Evolutionary conservation across 35 echinoderm and acorn worm genomes (phyloP), one percentile per base, ranked within the genome.

Genomic region (Antedon bifida): DNA sequence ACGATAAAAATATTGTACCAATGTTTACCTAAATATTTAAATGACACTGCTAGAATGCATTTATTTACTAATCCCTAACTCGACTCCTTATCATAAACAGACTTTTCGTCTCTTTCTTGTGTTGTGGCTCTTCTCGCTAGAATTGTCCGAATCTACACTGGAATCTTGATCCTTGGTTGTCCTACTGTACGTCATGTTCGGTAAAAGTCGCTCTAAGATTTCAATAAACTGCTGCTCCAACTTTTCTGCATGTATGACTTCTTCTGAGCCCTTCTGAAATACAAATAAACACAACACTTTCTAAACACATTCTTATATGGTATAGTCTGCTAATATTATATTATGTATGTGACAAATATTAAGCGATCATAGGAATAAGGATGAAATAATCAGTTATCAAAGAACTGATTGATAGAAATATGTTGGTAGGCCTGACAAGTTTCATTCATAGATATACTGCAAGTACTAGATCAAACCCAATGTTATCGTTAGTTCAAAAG

Each of bases 161-260:
- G 51, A 64, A 2, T 7, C 51, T 64, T 64, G 5, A 2, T 1
- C 51, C 19, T 7, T 12, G 2, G 51, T 16, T 23, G 51, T 23
- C 26, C 51, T 11, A 26, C 51, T 64, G 51, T 64, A 64, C 19
- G 23, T 26, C 26, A 26, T 21, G 51, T 80, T 38, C 28, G 78
- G 31, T 39, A 80, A 11, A 34, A 36, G 78, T 36, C 36, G 36
- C 26, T 80, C 34, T 38, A 80, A 36, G 3, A 39, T 34, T 38
- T 80, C 78, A 35, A 80, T 36, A 23, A 80, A 80, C 5, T 10
- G 31, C 39, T 80, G 10, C 30, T 80, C 78, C 78, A 80, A 16
- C 28, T 30, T 34, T n/a, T 38, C 78, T 3, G 34, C 23, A 36
- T 38, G 36, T 7, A 7, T 9, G 3, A 80, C 33, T 11, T 36